A percentile compares a stretch with the other conserved stretches of the same genome.
Evolutionary conservation across 2,113 vertebrate genomes (phyloP).

Genomic region (Menura novaehollandiae): DNA sequence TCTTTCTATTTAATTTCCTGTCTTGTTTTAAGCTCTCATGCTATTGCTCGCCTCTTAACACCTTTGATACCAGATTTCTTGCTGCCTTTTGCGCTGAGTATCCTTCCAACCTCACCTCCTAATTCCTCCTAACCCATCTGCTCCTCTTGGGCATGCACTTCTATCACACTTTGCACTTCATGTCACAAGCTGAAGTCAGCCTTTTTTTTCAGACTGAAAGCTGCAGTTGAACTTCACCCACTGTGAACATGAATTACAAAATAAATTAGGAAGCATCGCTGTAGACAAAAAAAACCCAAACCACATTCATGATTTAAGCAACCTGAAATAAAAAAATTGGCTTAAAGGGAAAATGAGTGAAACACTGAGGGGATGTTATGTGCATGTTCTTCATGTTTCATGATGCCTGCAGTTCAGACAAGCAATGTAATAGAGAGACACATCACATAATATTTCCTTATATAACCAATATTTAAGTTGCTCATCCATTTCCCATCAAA

Average conservation of each 20-base stretch:
- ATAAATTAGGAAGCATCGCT: neutral
- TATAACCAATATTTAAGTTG: neutral
- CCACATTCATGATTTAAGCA: neutral
- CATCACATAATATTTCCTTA: neutral
- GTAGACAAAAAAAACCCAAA: neutral
- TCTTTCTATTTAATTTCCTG: neutral
- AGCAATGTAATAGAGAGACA: neutral
- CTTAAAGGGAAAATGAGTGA: neutral
- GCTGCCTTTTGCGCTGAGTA: neutral
- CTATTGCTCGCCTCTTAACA: neutral
- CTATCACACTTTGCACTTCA: neutral
- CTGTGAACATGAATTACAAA: neutral
- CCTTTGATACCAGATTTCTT: neutral
- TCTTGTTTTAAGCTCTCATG: neutral
- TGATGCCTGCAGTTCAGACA: neutral
- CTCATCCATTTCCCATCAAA: neutral
- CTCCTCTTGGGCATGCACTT: neutral
- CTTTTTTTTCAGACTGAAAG: neutral
- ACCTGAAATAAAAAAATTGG: neutral
- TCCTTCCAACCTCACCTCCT: neutral
- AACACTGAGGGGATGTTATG: neutral
- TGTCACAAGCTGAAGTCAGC: neutral
- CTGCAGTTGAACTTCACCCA: neutral
- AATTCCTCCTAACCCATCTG: neutral
- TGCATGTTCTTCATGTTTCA: neutral